Base-by-base conservation (phyloP, 1,140 invertebrate genomes). In the Gerris buenoi region DNA sequence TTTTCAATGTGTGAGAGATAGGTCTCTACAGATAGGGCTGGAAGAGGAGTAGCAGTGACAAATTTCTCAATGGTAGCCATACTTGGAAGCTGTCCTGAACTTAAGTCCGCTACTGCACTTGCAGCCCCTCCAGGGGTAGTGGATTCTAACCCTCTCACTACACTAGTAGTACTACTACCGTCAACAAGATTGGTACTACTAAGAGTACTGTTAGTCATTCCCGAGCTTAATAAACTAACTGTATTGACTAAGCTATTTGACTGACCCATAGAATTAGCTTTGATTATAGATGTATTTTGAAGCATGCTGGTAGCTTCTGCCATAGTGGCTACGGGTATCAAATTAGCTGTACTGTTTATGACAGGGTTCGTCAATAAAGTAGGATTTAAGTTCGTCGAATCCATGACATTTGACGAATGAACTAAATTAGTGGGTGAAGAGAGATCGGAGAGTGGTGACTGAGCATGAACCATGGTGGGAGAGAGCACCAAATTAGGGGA, bases 11-110 rank as follows among this genome's bases (percentile, higher is more conserved):
- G 80, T 46, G 81, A 83, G 1, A 85, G 74, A 71, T 80, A 85
- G 70, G 80, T 84, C 68, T 84, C 83, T 23, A 83, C 77, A 76
- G 83, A 83, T 71, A 84, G 79, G 0, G 81, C 75, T 0, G 82
- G 81, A 2, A 85, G 70, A 5, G 82, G 77, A 5, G 72, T 67
- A 26, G 25, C 68, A 25, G 77, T 73, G 3, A 77, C 76, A 69
- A 79, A 78, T 63, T 73, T 73, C 33, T 74, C 75, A n/a, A 80
- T 69, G 13, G 78, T 77, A 15, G 70, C 72, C 67, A 73, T 67
- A 14, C 70, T 71, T 2, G 73, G 70, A 1, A 15, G 10, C 58
- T 60, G 58, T 5, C 58, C 58, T 22, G 58, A 60, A 22, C 5
- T 25, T 5, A 60, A 25, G 22, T 60, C 58, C 5, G 58, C 58